phyloP scores from a whole-genome alignment of 1,140 invertebrate genomes.

The Camponotus vicinus region DNA sequence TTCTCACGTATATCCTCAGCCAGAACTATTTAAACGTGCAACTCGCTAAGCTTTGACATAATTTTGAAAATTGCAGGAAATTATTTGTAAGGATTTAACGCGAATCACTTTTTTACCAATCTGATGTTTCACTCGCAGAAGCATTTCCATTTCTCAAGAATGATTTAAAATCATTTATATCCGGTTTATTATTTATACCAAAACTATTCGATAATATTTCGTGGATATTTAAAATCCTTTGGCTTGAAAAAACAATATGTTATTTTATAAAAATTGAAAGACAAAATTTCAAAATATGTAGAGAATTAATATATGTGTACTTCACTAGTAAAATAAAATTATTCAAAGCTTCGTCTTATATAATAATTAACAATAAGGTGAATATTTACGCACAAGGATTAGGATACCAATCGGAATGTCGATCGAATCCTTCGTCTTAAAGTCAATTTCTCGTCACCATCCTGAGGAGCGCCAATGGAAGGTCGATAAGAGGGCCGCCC shows the following conservation, averaged over 20 bases:
- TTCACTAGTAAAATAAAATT: not conserved
- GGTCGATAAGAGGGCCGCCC: slow-evolving; percentile 83
- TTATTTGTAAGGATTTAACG: not conserved
- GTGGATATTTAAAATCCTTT: too few species aligned
- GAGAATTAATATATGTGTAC: not conserved
- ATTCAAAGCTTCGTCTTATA: not conserved
- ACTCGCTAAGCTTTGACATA: slow-evolving; percentile 15
- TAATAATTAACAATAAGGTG: not conserved
- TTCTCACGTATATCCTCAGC: slow-evolving; percentile 57
- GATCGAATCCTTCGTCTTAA: slow-evolving; percentile 61
- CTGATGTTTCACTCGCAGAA: too few species aligned
- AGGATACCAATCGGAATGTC: slow-evolving; percentile 46
- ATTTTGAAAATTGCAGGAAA: not conserved
- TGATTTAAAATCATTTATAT: too few species aligned
- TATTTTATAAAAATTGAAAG: not conserved
- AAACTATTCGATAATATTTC: too few species aligned
- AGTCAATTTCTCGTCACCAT: slow-evolving; percentile 46
- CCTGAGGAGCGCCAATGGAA: slow-evolving; percentile 76
- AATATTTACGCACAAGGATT: not conserved
- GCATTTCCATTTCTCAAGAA: too few species aligned
- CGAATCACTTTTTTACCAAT: not conserved
- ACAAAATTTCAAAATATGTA: not conserved
- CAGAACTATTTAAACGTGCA: slow-evolving; percentile 38
- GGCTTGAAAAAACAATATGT: not conserved
- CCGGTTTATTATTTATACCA: too few species aligned